A percentile compares a stretch with the other conserved stretches of the same genome.
These are phyloP conservation scores for Sylvicola cinctus DNA, from an alignment of 2,888 invertebrate species.

Conservation along the genomic window DNA sequence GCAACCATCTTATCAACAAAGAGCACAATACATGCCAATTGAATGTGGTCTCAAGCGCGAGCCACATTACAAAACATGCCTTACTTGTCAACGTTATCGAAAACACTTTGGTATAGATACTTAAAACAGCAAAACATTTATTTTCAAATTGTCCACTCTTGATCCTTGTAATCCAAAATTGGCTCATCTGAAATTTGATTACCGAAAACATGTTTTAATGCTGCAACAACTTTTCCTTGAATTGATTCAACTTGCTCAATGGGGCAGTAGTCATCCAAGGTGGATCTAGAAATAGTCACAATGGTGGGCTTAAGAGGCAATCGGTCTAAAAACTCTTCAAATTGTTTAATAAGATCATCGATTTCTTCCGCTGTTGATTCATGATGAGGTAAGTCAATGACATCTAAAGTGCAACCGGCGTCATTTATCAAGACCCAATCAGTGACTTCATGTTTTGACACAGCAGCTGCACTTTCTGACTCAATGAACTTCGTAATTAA, in stretches of 20 bases:
- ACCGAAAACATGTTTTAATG: slow-evolving; percentile 26
- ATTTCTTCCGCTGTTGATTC: slow-evolving; percentile 50
- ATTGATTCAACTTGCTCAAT: slow-evolving; percentile 61
- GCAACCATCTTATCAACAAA: too few species aligned
- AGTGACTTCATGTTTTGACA: slow-evolving; percentile 32
- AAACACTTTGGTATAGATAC: too few species aligned
- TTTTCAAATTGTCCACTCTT: slow-evolving; percentile 14
- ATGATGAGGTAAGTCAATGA: slow-evolving; percentile 66
- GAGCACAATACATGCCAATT: too few species aligned
- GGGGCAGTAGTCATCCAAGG: slow-evolving; percentile 79
- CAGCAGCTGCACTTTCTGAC: slow-evolving; percentile 30
- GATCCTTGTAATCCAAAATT: slow-evolving; percentile 20
- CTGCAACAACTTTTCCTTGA: slow-evolving; percentile 41
- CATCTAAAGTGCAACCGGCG: slow-evolving; percentile 75
- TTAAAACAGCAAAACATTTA: too few species aligned
- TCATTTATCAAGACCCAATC: slow-evolving; percentile 68
- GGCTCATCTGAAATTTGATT: slow-evolving; percentile 18
- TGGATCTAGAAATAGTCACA: slow-evolving; percentile 66
- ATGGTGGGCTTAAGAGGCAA: slow-evolving; percentile 43
- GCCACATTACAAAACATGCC: too few species aligned
- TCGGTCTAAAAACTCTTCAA: slow-evolving; percentile 35
- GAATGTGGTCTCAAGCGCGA: too few species aligned
- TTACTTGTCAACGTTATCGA: too few species aligned
- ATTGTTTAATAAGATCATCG: slow-evolving; percentile 31
- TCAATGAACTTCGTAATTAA: slow-evolving; percentile 28